Evolutionary conservation across 1,140 invertebrate genomes (phyloP), one percentile per base, ranked within the genome.

Genomic region (Drosophila pandora): DNA sequence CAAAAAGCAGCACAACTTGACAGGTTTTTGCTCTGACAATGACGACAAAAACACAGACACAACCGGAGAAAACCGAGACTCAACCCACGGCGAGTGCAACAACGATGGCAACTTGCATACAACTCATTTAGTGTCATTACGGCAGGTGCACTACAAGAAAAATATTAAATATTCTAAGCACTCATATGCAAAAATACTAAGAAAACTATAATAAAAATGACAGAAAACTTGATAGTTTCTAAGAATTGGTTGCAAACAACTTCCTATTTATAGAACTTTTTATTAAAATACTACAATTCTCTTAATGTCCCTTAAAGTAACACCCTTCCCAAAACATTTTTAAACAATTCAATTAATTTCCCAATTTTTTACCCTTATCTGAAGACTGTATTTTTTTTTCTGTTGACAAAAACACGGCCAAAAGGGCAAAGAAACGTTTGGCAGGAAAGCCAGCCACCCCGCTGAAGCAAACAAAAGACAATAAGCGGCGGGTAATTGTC

Each of bases 71-170:
- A 76, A 76, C 71, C 64, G 61, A 76, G 69, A 62, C 80, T 64
- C 82, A 58, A 61, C 69, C 59, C 69, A 56, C 52, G 54, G 50
- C 65, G 65, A 53, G 30, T 37, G 49, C 58, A 45, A 56, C 65
- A 55, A 25, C 61, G 47, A 21, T 30, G 21, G 49, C 49, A 50
- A 50, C 28, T 62, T 80, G 74, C 69, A 79, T 72, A 87, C 83
- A 87, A 88, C 83, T 88, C 83, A 88, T 88, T 88, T 88, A 89
- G 84, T 79, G 83, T 73, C 83, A 85, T 85, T 85, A 85, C 78
- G 60, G 23, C 3, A 48, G 53, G 60, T 62, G 63, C 45, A 30
- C 59, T 45, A n/a, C 12, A 9, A 34, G 28, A 34, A 30, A 30
- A 10, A 9, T 17, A n/a, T 37, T 12, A n/a, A 2, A 12, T 37